Evolutionary conservation across 1,140 invertebrate genomes (phyloP).

Genomic region (Aphidius ervi): DNA sequence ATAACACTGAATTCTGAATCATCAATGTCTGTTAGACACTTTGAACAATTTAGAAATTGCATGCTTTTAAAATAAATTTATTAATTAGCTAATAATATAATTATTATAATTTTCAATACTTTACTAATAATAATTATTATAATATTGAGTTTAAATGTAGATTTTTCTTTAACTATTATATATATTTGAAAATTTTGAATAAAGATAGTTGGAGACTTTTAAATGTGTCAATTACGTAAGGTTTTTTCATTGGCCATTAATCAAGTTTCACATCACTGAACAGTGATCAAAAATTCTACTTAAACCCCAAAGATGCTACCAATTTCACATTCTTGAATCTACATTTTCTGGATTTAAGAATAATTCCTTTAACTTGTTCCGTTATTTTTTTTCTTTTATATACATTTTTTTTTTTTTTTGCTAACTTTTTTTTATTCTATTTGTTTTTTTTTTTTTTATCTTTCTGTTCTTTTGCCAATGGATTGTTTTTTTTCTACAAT

Average conservation of each 20-base stretch:
- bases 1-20: conserved; percentile 25
- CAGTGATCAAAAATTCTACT: conserved; percentile 16
- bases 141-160: background rate
- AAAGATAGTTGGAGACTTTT: background rate
- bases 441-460: conserved; percentile 3
- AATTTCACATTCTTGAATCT: conserved; percentile 7
- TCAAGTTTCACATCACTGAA: conserved; percentile 23
- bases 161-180: background rate
- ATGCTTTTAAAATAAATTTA: conserved; percentile 29
- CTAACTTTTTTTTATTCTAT: background rate
- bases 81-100: background rate
- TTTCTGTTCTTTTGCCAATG: background rate
- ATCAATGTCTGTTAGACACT: conserved; percentile 31
- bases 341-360: conserved; percentile 1
- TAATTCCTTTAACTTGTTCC: conserved; percentile 9
- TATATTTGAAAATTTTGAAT: background rate
- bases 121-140: background rate
- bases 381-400: background rate
- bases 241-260: conserved; percentile 20
- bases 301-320: conserved; percentile 15
- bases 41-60: conserved; percentile 45
- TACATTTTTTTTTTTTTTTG: conserved; percentile 1
- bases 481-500: too few relatives aligned
- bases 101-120: background rate
- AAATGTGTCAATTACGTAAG: conserved; percentile 8